Conservation (phyloP, 2,113 vertebrate genomes). For the Hemiprocne comata region DNA sequence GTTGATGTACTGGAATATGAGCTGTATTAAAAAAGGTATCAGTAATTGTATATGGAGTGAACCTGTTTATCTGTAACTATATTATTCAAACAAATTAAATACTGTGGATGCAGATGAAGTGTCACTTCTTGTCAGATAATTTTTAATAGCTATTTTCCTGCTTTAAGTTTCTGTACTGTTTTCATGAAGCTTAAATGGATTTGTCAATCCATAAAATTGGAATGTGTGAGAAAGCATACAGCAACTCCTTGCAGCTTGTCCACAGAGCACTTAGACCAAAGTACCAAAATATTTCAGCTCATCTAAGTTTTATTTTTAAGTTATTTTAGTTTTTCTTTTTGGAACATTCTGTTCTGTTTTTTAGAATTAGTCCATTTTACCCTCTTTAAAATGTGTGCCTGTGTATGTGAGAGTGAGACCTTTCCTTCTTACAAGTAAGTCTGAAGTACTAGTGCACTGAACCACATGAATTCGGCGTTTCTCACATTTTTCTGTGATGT, state of each 20-base stretch:
- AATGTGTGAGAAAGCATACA: background rate
- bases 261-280: background rate
- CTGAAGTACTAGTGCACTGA: background rate
- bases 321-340: background rate
- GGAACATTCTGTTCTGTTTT: background rate
- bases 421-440: background rate
- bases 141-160: background rate
- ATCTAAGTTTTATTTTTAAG: background rate
- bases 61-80: conserved; percentile 95
- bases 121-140: conserved; percentile 45
- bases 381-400: background rate
- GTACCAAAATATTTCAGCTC: background rate
- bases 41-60: conserved; percentile 99
- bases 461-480: background rate
- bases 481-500: background rate
- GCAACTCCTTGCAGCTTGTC: background rate
- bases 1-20: conserved; percentile 93
- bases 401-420: background rate
- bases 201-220: background rate
- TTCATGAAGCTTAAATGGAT: background rate
- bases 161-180: background rate
- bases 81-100: conserved; percentile 95
- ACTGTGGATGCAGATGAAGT: conserved; percentile 83
- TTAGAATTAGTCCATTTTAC: background rate
- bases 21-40: conserved; percentile 90